These are phyloP conservation scores for Slavum lentiscoides DNA, from an alignment of 2,888 invertebrate species.

Conservation along the genomic window DNA sequence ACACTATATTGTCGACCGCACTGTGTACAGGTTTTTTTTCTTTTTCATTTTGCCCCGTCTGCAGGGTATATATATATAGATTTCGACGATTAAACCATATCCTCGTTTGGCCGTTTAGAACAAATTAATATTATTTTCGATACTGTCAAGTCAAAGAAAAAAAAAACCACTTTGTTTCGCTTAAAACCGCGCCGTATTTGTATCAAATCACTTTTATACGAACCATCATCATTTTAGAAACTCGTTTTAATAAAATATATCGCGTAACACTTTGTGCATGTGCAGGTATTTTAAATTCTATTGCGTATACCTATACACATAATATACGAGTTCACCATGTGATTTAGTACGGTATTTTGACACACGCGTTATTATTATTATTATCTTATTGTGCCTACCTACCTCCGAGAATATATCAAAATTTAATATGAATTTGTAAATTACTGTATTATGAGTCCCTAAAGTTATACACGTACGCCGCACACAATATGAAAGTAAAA, in stretches of 20 bases:
- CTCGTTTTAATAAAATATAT: not conserved
- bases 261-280: not conserved
- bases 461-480: not conserved
- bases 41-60: constrained; percentile 20
- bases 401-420: not conserved
- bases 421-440: not conserved
- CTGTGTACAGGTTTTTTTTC: not conserved
- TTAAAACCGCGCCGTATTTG: too few relatives aligned
- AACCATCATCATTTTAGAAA: too few relatives aligned
- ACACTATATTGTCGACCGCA: constrained; percentile 7
- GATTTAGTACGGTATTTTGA: not conserved
- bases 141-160: too few relatives aligned
- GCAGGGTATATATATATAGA: not conserved
- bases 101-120: too few relatives aligned
- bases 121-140: too few relatives aligned
- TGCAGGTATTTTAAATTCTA: not conserved
- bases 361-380: not conserved
- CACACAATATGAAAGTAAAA: not conserved
- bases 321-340: not conserved
- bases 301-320: not conserved
- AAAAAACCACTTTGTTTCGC: too few relatives aligned
- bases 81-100: not conserved
- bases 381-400: not conserved
- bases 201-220: too few relatives aligned
- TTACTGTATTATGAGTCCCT: not conserved